A percentile compares a stretch with the other conserved stretches of the same genome.
Evolutionary conservation across 2,113 vertebrate genomes (phyloP).

Genomic region (Gasterosteus aculeatus): DNA sequence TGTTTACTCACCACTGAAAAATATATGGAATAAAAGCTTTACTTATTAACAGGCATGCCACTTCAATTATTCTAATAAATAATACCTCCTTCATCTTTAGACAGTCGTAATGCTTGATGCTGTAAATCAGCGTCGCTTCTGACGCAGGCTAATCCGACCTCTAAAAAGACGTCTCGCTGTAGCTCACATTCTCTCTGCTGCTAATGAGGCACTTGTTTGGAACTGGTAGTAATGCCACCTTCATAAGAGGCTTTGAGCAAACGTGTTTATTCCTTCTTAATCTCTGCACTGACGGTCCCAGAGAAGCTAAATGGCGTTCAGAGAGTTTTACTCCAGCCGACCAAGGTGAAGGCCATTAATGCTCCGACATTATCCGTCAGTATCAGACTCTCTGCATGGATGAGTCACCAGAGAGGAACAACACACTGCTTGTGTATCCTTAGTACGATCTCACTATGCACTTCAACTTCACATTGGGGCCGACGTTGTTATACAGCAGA

Average conservation of each 20-base stretch:
- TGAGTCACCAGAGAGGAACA: slow-evolving; percentile 7
- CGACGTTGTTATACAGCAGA: not conserved
- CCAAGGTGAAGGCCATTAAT: slow-evolving; percentile 16
- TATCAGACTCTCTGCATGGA: slow-evolving; percentile 7
- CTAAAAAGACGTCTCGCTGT: not conserved
- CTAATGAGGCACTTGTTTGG: slow-evolving; percentile 33
- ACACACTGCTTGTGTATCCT: too few species aligned
- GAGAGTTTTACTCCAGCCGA: not conserved
- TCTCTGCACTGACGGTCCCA: slow-evolving; percentile 10
- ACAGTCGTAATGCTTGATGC: not conserved
- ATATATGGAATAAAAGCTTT: not conserved
- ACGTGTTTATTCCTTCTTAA: slow-evolving; percentile 30
- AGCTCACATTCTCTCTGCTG: not conserved
- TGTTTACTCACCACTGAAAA: not conserved
- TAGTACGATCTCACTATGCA: not conserved
- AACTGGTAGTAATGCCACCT: not conserved
- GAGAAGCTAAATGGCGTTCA: slow-evolving; percentile 29
- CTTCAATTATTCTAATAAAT: not conserved
- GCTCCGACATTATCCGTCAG: slow-evolving; percentile 15
- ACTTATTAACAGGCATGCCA: not conserved
- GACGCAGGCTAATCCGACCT: not conserved
- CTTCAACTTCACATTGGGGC: too few species aligned
- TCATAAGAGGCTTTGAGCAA: slow-evolving; percentile 31
- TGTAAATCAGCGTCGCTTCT: not conserved
- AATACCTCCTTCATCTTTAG: not conserved